Evolutionary conservation across 2,113 vertebrate genomes (phyloP).

Genomic region (Pseudolaguvia tuberculata): DNA sequence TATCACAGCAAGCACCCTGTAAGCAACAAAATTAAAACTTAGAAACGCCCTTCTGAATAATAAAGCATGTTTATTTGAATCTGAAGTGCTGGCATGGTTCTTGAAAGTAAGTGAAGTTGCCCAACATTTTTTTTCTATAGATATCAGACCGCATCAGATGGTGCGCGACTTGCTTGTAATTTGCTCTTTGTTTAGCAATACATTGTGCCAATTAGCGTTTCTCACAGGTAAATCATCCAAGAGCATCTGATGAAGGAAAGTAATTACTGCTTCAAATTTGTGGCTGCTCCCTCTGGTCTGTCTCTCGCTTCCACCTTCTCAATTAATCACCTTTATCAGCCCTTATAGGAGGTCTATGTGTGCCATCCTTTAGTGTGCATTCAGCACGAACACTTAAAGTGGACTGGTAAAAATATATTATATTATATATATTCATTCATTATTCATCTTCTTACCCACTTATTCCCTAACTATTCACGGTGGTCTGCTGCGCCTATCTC

Average conservation of each 20-base stretch:
- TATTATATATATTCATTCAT: too few species aligned
- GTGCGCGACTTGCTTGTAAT: constrained; percentile 54
- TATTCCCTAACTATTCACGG: too few species aligned
- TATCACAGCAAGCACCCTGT: too few species aligned
- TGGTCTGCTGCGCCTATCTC: too few species aligned
- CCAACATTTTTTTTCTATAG: constrained; percentile 50
- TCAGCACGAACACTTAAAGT: not conserved
- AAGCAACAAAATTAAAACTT: not conserved
- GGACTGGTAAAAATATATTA: not conserved
- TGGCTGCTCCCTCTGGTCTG: constrained; percentile 52
- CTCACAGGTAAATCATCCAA: constrained; percentile 64
- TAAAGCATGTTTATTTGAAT: not conserved
- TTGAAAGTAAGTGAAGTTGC: constrained; percentile 38
- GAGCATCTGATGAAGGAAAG: constrained; percentile 61
- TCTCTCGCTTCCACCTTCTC: constrained; percentile 43
- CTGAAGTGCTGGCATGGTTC: not conserved
- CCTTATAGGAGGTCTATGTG: constrained; percentile 46
- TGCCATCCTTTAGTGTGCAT: constrained; percentile 16
- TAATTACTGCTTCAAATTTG: constrained; percentile 62
- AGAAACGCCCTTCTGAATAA: constrained; percentile 6
- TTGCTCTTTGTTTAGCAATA: constrained; percentile 67
- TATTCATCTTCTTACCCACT: too few species aligned
- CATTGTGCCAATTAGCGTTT: constrained; percentile 69
- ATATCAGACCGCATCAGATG: constrained; percentile 62
- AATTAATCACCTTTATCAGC: constrained; percentile 61